Base-by-base conservation (phyloP, 2,888 invertebrate species). In the Acleris cristana region DNA sequence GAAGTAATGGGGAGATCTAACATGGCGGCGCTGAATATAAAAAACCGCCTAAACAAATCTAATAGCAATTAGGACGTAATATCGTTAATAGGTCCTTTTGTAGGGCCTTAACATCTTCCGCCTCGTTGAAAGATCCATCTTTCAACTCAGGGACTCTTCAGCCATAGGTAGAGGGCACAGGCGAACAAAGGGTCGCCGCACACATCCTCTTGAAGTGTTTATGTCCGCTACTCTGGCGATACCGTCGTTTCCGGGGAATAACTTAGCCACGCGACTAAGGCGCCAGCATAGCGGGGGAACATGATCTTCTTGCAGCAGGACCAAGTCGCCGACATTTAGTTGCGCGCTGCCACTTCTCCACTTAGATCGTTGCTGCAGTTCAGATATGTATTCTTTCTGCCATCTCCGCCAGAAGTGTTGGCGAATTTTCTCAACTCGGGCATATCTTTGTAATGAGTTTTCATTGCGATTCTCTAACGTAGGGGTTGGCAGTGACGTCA, bases 291-390 rank as follows among this genome's bases (percentile, higher is more conserved):
- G 52, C 19, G 55, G 56, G n/a, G 64, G 64, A 1, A 60, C 60
- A 40, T 40, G 60, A 10, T 73, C 72, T 34, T 74, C 74, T 3
- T 70, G 61, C 1, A 74, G 30, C 8, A 72, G 57, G 1, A 74
- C 72, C 49, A 72, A 26, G 18, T 72, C 69, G 16, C 70, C 71
- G 14, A 71, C 26, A 3, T 65, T 65, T 0, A 74, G 65, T 26
- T 52, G 54, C 8, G 60, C 52, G 19, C 14, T 59, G 19, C 65
- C 60, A 0, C 34, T 56, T 23, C 59, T 63, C 79, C 78, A 79
- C 64, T 79, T 77, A 0, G 70, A 68, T 23, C 76, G n/a, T 48
- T 77, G 75, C 51, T 79, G 78, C 0, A 81, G 54, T 61, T 54
- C 23, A 65, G 56, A 73, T 72, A 77, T 60, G 74, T 49, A 3